These are phyloP conservation scores for Tortricodes alternella DNA, from an alignment of 2,888 invertebrate genomes.

Conservation along the genomic window DNA sequence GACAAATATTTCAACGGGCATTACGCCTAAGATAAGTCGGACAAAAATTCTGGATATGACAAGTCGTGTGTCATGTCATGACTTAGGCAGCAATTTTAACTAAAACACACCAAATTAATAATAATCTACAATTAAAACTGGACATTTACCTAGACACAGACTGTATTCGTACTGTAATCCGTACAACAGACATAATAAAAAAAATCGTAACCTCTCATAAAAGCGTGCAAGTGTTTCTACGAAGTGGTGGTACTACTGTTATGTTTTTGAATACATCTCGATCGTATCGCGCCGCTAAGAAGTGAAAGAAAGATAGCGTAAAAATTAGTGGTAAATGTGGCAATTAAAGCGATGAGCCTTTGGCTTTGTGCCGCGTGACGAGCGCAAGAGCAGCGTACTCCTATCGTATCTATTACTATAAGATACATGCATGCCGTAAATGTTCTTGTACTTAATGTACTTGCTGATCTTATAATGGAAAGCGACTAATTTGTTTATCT, in stretches of 20 bases:
- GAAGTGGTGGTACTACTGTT: conserved; percentile 45
- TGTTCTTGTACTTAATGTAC: background rate
- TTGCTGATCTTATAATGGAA: too few species aligned
- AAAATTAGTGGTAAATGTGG: conserved; percentile 58
- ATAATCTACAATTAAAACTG: too few species aligned
- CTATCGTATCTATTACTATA: conserved; percentile 32
- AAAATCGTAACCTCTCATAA: background rate
- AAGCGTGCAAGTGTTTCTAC: conserved; percentile 12
- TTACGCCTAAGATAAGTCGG: too few species aligned
- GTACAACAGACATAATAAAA: background rate
- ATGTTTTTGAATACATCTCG: conserved; percentile 57
- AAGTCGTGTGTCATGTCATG: too few species aligned
- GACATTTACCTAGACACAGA: too few species aligned
- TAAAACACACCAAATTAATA: too few species aligned
- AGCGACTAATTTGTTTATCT: too few species aligned
- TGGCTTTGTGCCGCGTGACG: conserved; percentile 57
- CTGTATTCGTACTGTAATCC: too few species aligned
- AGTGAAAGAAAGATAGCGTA: conserved; percentile 64
- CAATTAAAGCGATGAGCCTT: conserved; percentile 55
- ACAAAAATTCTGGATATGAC: too few species aligned
- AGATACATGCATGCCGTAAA: background rate
- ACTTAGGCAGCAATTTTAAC: too few species aligned
- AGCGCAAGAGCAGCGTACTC: conserved; percentile 43
- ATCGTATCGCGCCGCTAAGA: conserved; percentile 56
- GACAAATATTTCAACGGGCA: too few species aligned